Evolutionary conservation across 1,140 invertebrate genomes (phyloP).

Genomic region (Danaus plexippus): DNA sequence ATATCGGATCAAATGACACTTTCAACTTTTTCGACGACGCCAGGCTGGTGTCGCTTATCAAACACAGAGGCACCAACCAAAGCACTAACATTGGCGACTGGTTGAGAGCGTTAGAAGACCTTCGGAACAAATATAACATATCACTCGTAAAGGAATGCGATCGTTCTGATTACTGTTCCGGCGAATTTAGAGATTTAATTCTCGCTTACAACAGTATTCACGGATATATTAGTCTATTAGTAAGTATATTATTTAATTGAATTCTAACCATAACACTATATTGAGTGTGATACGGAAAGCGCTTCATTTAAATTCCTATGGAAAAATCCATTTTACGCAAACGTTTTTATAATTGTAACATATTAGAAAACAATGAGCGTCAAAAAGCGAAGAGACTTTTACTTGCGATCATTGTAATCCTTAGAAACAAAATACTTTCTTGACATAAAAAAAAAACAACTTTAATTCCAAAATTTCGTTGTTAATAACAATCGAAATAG

Average conservation of each 20-base stretch:
- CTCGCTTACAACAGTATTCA: slow-evolving; percentile 58
- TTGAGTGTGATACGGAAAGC: too few species aligned
- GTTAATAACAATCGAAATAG: too few species aligned
- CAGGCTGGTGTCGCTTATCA: slow-evolving; percentile 42
- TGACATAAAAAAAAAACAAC: too few species aligned
- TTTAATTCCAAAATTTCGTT: too few species aligned
- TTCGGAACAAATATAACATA: slow-evolving; percentile 50
- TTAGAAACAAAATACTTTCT: too few species aligned
- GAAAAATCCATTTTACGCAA: too few species aligned
- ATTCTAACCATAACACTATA: too few species aligned
- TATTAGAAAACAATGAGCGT: too few species aligned
- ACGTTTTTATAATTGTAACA: too few species aligned
- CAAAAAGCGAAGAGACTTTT: too few species aligned
- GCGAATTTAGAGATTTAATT: slow-evolving; percentile 51
- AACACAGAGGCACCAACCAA: slow-evolving; percentile 41
- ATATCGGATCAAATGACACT: slow-evolving; percentile 27
- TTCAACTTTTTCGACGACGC: slow-evolving; percentile 44
- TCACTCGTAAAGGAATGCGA: slow-evolving; percentile 52
- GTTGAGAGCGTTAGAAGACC: slow-evolving; percentile 41
- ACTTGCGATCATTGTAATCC: too few species aligned
- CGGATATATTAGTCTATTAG: slow-evolving; percentile 60
- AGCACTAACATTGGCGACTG: slow-evolving; percentile 44
- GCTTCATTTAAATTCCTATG: too few species aligned
- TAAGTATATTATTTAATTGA: slow-evolving; percentile 27
- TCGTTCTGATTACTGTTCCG: slow-evolving; percentile 50